Conservation (phyloP, 2,888 invertebrate species). For the Drosophila kuntzei region DNA sequence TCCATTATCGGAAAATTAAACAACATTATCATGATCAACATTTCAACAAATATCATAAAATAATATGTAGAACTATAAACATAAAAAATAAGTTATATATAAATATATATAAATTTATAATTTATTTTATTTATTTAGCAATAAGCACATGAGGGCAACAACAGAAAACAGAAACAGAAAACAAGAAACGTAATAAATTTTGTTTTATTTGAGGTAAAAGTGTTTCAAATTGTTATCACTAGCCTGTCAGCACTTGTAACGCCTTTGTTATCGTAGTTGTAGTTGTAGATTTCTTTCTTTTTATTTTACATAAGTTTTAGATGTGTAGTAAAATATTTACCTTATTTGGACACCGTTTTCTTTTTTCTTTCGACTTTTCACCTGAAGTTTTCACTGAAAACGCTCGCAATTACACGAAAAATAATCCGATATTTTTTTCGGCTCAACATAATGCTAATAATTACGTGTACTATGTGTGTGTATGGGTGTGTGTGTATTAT, state of each 20-base stretch:
- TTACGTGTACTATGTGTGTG: slow-evolving; percentile 26
- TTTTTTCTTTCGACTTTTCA: slow-evolving; percentile 33
- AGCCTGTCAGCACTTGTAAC: slow-evolving; percentile 66
- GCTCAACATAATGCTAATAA: slow-evolving; percentile 68
- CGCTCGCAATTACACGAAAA: slow-evolving; percentile 68
- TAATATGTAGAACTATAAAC: slow-evolving; percentile 40
- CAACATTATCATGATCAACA: slow-evolving; percentile 79
- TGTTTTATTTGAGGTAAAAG: slow-evolving; percentile 56
- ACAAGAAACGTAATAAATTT: slow-evolving; percentile 59
- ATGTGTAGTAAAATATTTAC: slow-evolving; percentile 70
- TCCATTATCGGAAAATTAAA: slow-evolving; percentile 47
- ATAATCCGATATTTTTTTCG: slow-evolving; percentile 25
- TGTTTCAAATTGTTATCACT: slow-evolving; percentile 66
- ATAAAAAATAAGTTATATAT: slow-evolving; percentile 46
- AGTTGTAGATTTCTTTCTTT: neutral
- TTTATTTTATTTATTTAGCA: slow-evolving; percentile 44
- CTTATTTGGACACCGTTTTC: slow-evolving; percentile 67
- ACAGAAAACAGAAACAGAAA: slow-evolving; percentile 72
- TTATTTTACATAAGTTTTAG: slow-evolving; percentile 15
- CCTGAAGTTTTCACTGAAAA: slow-evolving; percentile 77
- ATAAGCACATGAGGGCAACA: slow-evolving; percentile 72
- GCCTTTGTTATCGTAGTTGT: slow-evolving; percentile 10
- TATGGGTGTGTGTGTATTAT: slow-evolving; percentile 5
- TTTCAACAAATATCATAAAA: slow-evolving; percentile 54
- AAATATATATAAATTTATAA: slow-evolving; percentile 25